A percentile compares a stretch with the other conserved stretches of the same genome.
Conservation (phyloP, 2,113 vertebrate species). For the Charadrius vociferus region DNA sequence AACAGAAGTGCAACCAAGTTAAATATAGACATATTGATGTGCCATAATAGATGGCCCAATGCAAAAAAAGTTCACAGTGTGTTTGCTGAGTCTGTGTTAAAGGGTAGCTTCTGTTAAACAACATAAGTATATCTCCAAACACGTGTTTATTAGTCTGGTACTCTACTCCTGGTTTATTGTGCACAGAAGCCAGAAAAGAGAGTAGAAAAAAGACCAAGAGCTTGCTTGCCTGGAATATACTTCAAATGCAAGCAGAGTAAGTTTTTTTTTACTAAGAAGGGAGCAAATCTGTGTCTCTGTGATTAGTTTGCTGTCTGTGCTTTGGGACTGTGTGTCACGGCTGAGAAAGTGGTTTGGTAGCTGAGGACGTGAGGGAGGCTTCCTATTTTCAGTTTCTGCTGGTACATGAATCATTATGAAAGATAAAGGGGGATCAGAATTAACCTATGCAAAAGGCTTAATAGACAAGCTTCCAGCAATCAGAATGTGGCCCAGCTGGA, state of each 20-base stretch:
- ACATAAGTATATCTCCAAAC: neutral
- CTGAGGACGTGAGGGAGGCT: neutral
- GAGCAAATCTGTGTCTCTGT: neutral
- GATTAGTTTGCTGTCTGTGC: neutral
- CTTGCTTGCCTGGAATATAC: neutral
- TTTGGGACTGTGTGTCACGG: neutral
- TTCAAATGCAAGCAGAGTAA: neutral
- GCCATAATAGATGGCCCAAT: neutral
- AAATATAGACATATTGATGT: neutral
- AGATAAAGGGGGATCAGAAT: neutral
- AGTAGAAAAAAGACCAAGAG: neutral
- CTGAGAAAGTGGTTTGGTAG: neutral
- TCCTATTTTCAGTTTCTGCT: neutral
- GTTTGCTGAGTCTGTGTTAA: neutral
- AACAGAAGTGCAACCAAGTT: neutral
- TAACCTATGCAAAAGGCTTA: neutral
- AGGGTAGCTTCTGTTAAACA: neutral
- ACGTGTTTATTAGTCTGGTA: neutral
- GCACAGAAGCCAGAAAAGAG: neutral
- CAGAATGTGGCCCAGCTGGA: neutral
- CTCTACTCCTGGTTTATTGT: neutral
- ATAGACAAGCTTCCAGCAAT: neutral
- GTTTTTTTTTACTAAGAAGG: neutral
- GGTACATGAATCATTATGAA: neutral
- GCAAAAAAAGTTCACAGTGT: neutral